Evolutionary conservation across 2,797 vertebrate genomes (phyloP).

Genomic region (Notamacropus eugenii): DNA sequence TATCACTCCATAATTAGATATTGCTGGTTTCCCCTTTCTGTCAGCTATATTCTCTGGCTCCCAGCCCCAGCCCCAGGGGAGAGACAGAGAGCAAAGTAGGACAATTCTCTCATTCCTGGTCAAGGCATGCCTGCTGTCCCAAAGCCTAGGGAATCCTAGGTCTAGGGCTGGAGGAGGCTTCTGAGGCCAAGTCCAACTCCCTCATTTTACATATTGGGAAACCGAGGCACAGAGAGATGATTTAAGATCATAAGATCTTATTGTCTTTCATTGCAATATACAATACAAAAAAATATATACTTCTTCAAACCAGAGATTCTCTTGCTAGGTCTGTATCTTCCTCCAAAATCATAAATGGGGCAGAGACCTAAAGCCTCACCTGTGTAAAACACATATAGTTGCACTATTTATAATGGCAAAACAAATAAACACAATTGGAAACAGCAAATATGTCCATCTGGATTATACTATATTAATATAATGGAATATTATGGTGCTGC

Average conservation of each 20-base stretch:
- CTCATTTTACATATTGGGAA: background rate
- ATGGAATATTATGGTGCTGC: background rate
- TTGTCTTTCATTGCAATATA: no score
- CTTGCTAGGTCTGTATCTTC: background rate
- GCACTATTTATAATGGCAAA: background rate
- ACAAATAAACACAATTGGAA: background rate
- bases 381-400: background rate
- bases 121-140: no score
- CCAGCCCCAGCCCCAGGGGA: fast-evolving
- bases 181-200: background rate
- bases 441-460: no score
- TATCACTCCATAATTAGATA: background rate
- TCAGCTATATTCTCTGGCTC: background rate
- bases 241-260: no score
- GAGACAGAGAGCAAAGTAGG: background rate
- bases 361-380: background rate
- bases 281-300: no score
- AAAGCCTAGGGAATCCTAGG: background rate
- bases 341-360: background rate
- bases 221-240: background rate
- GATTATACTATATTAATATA: background rate
- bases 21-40: background rate
- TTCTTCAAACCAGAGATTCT: background rate
- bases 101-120: background rate
- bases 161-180: background rate